Percentiles rank a stretch among this genome's conserved stretches.
phyloP scores from a whole-genome alignment of 35 echinoderm and acorn worm genomes.

The Apostichopus californicus region DNA sequence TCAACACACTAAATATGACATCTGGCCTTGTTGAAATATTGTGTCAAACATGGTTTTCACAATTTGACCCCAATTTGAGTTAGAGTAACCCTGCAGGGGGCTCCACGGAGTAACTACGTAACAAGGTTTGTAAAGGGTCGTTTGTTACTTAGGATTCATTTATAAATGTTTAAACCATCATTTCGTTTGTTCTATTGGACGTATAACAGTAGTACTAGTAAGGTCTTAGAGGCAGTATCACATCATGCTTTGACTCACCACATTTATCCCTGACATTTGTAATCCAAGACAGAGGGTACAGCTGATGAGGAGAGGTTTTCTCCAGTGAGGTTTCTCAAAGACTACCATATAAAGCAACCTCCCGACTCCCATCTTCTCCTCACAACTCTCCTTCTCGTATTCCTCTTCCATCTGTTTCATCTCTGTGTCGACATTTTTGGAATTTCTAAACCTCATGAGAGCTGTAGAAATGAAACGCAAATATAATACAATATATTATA shows the following conservation, averaged over 20 bases:
- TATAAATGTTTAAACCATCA: too few relatives aligned
- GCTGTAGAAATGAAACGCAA: constrained; percentile 5
- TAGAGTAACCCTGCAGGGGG: too few relatives aligned
- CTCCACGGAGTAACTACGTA: too few relatives aligned
- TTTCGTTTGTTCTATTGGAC: too few relatives aligned
- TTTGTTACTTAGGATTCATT: too few relatives aligned
- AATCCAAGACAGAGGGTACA: constrained; percentile 39
- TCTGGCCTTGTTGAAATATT: too few relatives aligned
- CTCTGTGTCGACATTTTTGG: constrained; percentile 18
- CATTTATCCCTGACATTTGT: constrained; percentile 61
- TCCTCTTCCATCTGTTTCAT: constrained; percentile 53
- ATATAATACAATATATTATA: background rate
- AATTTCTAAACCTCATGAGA: constrained; percentile 40
- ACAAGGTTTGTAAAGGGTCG: too few relatives aligned
- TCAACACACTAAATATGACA: too few relatives aligned
- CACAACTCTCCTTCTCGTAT: constrained; percentile 3
- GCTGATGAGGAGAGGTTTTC: constrained; percentile 44
- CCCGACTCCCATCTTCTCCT: constrained; percentile 45
- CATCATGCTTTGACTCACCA: constrained; percentile 15
- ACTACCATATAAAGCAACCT: constrained; percentile 43
- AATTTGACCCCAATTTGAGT: too few relatives aligned
- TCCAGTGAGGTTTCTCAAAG: constrained; percentile 55
- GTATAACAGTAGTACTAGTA: too few relatives aligned
- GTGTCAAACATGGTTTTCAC: too few relatives aligned
- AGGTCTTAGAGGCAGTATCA: too few relatives aligned